Evolutionary conservation across 2,888 invertebrate genomes (phyloP).

Genomic region (Melinopterus prodromus): DNA sequence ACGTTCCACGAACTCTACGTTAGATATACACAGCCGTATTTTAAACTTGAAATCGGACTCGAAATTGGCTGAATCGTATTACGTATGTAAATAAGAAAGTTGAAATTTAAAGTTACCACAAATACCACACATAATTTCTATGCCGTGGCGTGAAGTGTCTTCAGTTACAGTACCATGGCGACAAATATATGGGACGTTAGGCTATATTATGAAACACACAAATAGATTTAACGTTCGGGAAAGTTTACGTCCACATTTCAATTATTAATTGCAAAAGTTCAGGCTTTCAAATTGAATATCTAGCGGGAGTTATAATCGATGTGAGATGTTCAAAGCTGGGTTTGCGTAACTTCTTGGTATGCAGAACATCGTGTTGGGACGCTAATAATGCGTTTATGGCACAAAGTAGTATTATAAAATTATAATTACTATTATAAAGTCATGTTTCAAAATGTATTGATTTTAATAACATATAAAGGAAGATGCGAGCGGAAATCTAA

Average conservation of each 20-base stretch:
- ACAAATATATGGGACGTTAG: not conserved
- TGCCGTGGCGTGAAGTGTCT: too few relatives aligned
- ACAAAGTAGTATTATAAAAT: not conserved
- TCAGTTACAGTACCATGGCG: not conserved
- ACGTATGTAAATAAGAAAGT: not conserved
- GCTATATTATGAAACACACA: not conserved
- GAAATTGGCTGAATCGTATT: not conserved
- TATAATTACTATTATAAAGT: not conserved
- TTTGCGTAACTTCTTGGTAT: too few relatives aligned
- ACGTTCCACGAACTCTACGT: not conserved
- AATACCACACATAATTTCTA: too few relatives aligned
- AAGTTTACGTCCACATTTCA: not conserved
- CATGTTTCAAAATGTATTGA: too few relatives aligned
- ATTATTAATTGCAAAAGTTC: not conserved
- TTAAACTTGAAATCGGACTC: not conserved
- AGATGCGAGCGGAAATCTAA: too few relatives aligned
- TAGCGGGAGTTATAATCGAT: not conserved
- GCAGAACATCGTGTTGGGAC: not conserved
- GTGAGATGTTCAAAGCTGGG: not conserved
- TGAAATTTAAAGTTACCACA: not conserved
- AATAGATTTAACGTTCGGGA: not conserved
- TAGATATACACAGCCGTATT: not conserved
- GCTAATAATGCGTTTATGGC: not conserved
- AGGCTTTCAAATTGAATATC: not conserved
- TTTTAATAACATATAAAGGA: too few relatives aligned